Base-by-base conservation (phyloP, 2,113 vertebrate species). In the Falcunculus frontatus region DNA sequence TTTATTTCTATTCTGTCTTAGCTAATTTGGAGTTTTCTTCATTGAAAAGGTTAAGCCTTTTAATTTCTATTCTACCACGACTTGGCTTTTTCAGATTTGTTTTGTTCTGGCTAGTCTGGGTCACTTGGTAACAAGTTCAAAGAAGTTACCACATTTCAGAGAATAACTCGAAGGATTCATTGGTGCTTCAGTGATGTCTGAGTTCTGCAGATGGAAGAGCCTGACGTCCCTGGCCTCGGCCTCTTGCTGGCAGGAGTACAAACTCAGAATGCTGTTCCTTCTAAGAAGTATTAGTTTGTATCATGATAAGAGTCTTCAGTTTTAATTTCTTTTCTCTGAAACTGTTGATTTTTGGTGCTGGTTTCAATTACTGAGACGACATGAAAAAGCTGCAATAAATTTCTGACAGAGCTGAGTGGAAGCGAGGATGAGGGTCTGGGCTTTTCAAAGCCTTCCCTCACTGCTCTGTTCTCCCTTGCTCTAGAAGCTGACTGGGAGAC, bases 21-120 rank as follows among this genome's bases (percentile, higher is more conserved):
- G 56, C 68, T 67, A 67, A 88, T 90, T 90, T 67, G 64, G 72
- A 44, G 33, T 63, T 84, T 84, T 92, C 72, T 70, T 77, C 18
- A n/a, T 59, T 78, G 57, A 77, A 95, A 92, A 92, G 56, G 47
- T 90, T 89, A 90, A 80, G 37, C 32, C 42, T 82, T 87, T 75
- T 49, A 70, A 86, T 92, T 96, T 57, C 46, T 77, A 35, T 67
- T 80, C 83, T 35, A 93, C 63, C 42, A 67, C 1, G 5, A 17
- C 23, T 57, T 46, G 67, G 46, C 59, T 77, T 80, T 69, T 69
- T 37, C 5, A 4, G 39, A 32, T 55, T 83, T 73, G 68, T 86
- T 92, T 90, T 89, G 59, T 90, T 89, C 76, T 35, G 91, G 63
- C 60, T 52, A 26, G 55, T 67, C 55, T 89, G 91, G 88, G 52